Evolutionary conservation across 2,888 invertebrate genomes (phyloP).

Genomic region (Caenorhabditis japonica): DNA sequence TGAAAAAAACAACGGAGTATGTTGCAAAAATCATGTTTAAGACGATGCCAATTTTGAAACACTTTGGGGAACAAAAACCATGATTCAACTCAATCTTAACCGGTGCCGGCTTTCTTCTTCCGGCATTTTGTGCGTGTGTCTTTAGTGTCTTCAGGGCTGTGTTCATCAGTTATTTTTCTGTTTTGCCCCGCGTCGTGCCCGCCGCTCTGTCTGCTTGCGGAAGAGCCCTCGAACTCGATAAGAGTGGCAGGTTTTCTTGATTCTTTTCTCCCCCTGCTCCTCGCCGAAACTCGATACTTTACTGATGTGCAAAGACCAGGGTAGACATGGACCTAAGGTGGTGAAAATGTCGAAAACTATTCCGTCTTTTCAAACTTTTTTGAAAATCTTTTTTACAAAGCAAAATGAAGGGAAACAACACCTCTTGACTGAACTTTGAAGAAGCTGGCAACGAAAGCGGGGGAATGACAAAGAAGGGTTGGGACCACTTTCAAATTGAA

Average conservation of each 20-base stretch:
- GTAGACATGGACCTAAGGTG: slow-evolving; percentile 2
- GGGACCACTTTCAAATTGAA: neutral
- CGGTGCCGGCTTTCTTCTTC: neutral
- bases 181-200: slow-evolving; percentile 1
- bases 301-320: slow-evolving; percentile 48
- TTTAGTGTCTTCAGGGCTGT: slow-evolving; percentile 8
- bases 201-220: slow-evolving; percentile 15
- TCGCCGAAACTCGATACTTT: slow-evolving; percentile 44
- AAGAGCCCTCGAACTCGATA: slow-evolving; percentile 32
- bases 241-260: slow-evolving; percentile 46
- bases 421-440: neutral
- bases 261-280: too few species aligned
- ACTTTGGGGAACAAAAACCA: too few species aligned
- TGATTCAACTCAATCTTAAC: too few species aligned
- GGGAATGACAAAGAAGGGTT: neutral
- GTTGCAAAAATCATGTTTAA: neutral
- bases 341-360: slow-evolving; percentile 1
- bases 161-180: slow-evolving; percentile 49
- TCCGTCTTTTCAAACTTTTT: too few species aligned
- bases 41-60: slow-evolving; percentile 17
- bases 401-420: neutral
- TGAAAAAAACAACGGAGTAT: too few species aligned
- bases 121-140: slow-evolving; percentile 18
- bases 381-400: slow-evolving; percentile 6
- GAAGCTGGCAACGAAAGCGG: neutral